These are phyloP conservation scores for Romanogobio albipinnatus DNA, from an alignment of 2,113 vertebrate species.

Conservation along the genomic window DNA sequence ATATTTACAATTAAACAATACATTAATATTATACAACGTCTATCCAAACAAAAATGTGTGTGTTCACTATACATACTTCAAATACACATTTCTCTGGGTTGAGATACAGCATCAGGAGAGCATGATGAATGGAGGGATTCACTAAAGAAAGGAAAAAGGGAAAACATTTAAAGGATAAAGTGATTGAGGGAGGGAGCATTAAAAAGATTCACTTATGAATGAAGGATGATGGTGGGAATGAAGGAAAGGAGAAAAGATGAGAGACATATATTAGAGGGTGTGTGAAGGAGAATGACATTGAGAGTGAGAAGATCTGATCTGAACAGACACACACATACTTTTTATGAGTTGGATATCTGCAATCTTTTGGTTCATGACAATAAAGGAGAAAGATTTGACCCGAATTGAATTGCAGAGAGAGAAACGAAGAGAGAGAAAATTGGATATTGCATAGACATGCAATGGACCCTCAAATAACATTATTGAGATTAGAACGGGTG, in stretches of 20 bases:
- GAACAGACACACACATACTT: neutral
- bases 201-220: neutral
- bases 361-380: neutral
- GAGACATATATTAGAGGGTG: neutral
- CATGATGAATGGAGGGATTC: neutral
- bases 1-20: neutral
- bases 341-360: neutral
- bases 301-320: neutral
- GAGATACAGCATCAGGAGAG: neutral
- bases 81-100: neutral
- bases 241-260: neutral
- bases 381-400: conserved; percentile 31
- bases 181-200: neutral
- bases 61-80: neutral
- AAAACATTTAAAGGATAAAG: neutral
- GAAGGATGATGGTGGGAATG: neutral
- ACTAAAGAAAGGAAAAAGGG: neutral
- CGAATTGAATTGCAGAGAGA: conserved; percentile 8
- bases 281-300: neutral
- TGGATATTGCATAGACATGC: conserved; percentile 9
- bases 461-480: conserved; percentile 25
- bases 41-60: neutral
- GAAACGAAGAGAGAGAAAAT: conserved; percentile 39
- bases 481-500: neutral
- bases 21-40: neutral